Evolutionary conservation across 2,797 vertebrate species (phyloP).

Genomic region (Epinephelus malabaricus): DNA sequence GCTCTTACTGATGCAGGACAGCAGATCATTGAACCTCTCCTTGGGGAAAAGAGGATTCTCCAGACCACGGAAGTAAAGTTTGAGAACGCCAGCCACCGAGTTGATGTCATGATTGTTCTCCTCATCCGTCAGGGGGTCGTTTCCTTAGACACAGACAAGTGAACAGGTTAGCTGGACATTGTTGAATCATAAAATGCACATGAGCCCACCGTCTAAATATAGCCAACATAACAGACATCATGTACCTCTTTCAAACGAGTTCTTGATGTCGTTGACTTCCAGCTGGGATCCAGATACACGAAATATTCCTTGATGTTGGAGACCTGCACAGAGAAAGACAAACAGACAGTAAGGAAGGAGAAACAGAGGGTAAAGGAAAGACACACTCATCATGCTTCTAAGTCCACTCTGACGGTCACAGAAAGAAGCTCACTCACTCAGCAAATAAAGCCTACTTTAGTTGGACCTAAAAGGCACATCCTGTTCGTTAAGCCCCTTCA

Average conservation of each 20-base stretch:
- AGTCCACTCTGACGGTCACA: neutral
- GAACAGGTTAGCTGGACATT: conserved; percentile 22
- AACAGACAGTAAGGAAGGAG: neutral
- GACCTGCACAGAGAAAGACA: conserved; percentile 83
- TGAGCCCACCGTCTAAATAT: neutral
- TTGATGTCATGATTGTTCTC: conserved; percentile 99
- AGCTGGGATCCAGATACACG: conserved; percentile 97
- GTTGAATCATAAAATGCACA: neutral
- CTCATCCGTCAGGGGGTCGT: conserved; percentile 96
- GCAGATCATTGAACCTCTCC: conserved; percentile 98
- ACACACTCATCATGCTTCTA: conserved; percentile 4
- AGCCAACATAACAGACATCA: neutral
- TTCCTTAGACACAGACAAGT: conserved; percentile 85
- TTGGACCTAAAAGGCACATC: conserved; percentile 53
- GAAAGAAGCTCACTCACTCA: conserved; percentile 28
- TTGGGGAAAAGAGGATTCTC: conserved; percentile 99
- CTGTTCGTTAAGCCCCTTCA: conserved; percentile 60
- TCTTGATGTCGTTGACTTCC: conserved; percentile 99
- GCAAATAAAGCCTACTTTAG: conserved; percentile 37
- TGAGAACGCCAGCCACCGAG: conserved; percentile 97
- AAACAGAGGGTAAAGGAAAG: neutral
- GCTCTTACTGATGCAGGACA: conserved; percentile 97
- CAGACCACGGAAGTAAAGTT: conserved; percentile 97
- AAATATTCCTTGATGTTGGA: conserved; percentile 99
- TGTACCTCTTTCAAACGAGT: conserved; percentile 98